Conservation (phyloP, 1,140 invertebrate genomes). For the Lasioglossum albipes region DNA sequence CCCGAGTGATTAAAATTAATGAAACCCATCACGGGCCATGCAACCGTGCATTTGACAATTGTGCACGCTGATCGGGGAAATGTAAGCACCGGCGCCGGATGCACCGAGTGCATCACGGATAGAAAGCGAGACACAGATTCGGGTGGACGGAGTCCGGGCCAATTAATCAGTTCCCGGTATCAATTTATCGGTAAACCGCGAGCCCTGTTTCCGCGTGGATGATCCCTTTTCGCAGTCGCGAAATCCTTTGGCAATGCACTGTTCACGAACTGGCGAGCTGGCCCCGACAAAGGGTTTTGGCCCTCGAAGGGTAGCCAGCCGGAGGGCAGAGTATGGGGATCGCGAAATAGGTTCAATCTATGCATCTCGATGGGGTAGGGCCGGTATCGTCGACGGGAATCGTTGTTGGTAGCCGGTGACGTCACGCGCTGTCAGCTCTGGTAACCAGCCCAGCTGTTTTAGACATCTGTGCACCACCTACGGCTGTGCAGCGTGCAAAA, state of each 20-base stretch:
- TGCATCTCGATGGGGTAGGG: conserved; percentile 39
- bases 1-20: too few species aligned
- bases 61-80: not conserved
- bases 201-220: conserved; percentile 24
- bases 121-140: not conserved
- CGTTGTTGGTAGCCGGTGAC: conserved; percentile 42
- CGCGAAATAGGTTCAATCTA: conserved; percentile 53
- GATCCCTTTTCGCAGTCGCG: conserved; percentile 25
- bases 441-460: conserved; percentile 62
- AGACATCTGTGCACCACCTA: conserved; percentile 51
- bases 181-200: conserved; percentile 42
- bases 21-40: too few species aligned
- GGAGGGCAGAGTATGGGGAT: not conserved
- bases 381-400: conserved; percentile 33
- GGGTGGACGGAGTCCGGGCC: not conserved
- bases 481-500: too few species aligned
- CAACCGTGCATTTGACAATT: too few species aligned
- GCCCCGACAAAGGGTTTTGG: conserved; percentile 14
- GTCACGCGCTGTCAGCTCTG: conserved; percentile 39
- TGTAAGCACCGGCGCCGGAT: conserved; percentile 19
- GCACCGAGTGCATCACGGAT: not conserved
- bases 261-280: not conserved
- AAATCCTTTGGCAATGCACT: conserved; percentile 18
- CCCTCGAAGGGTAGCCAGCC: not conserved
- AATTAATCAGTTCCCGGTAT: conserved; percentile 39